Percentiles rank a stretch among this genome's conserved stretches.
phyloP scores from a whole-genome alignment of 2,888 invertebrate species.

The Campoplex nolae region DNA sequence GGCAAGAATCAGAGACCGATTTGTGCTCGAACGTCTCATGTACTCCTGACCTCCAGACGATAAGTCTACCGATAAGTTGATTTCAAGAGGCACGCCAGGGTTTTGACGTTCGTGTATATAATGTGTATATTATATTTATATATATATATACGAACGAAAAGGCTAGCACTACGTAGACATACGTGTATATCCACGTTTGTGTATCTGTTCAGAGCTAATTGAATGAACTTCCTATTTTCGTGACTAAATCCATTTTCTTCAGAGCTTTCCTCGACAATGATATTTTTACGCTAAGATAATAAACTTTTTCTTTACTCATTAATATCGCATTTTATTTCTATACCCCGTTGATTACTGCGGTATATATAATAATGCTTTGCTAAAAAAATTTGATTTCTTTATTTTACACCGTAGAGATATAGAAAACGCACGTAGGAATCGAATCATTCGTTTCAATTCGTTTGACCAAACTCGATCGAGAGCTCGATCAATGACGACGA shows the following conservation, averaged over 20 bases:
- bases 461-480: too few relatives aligned
- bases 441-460: too few relatives aligned
- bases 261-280: not conserved
- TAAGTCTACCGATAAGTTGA: constrained; percentile 40
- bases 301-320: not conserved
- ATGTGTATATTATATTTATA: too few relatives aligned
- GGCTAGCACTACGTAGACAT: not conserved
- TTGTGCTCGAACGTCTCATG: constrained; percentile 19
- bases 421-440: too few relatives aligned
- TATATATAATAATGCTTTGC: too few relatives aligned
- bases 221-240: constrained; percentile 11
- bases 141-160: not conserved
- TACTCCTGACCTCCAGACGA: constrained; percentile 35
- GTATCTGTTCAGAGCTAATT: not conserved
- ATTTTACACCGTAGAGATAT: too few relatives aligned
- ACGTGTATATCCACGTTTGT: not conserved
- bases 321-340: not conserved
- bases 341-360: not conserved
- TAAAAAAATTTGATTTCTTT: too few relatives aligned
- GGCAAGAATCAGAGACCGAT: not conserved
- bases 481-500: not conserved
- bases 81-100: constrained; percentile 7
- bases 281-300: not conserved
- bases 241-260: not conserved
- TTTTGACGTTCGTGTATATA: not conserved